These are phyloP conservation scores for Tineola bisselliella DNA, from an alignment of 2,888 invertebrate species.

Conservation along the genomic window DNA sequence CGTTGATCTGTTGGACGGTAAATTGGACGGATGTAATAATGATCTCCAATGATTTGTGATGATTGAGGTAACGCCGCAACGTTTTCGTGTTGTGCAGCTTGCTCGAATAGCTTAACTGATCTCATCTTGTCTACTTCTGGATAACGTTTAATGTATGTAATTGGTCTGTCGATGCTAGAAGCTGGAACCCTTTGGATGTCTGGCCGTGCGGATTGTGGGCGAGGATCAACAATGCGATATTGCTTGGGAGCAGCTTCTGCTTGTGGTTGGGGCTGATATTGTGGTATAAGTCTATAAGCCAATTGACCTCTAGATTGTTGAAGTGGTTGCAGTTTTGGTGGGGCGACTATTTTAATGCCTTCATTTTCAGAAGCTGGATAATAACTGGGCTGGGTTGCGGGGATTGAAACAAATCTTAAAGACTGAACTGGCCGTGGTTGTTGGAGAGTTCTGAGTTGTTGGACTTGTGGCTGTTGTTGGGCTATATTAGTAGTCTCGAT, in stretches of 20 bases:
- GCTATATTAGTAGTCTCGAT: slow-evolving; percentile 58
- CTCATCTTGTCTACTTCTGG: slow-evolving; percentile 50
- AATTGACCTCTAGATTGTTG: slow-evolving; percentile 28
- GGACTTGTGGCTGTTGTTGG: slow-evolving; percentile 32
- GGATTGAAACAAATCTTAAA: slow-evolving; percentile 14
- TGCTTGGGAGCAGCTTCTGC: slow-evolving; percentile 52
- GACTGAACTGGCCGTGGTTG: slow-evolving; percentile 12
- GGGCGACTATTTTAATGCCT: slow-evolving; percentile 54
- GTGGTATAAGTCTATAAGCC: slow-evolving; percentile 41
- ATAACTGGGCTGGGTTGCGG: slow-evolving; percentile 17
- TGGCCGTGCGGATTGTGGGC: slow-evolving; percentile 37
- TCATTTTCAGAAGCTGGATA: slow-evolving; percentile 51
- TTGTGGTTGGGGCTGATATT: slow-evolving; percentile 33
- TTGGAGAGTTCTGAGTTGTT: slow-evolving; percentile 25
- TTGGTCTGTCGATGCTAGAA: slow-evolving; percentile 43
- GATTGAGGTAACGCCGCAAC: slow-evolving; percentile 29
- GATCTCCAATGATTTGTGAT: slow-evolving; percentile 38
- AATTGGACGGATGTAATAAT: slow-evolving; percentile 47
- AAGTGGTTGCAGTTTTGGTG: slow-evolving; percentile 46
- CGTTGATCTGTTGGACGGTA: slow-evolving; percentile 48
- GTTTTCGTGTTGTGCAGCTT: slow-evolving; percentile 30
- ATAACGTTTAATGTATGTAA: slow-evolving; percentile 50
- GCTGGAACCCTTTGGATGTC: slow-evolving; percentile 39
- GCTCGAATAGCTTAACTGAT: slow-evolving; percentile 45
- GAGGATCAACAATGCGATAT: slow-evolving; percentile 45